A percentile compares a stretch with the other conserved stretches of the same genome.
Evolutionary conservation across 2,113 vertebrate species (phyloP).

Genomic region (Perognathus longimembris): DNA sequence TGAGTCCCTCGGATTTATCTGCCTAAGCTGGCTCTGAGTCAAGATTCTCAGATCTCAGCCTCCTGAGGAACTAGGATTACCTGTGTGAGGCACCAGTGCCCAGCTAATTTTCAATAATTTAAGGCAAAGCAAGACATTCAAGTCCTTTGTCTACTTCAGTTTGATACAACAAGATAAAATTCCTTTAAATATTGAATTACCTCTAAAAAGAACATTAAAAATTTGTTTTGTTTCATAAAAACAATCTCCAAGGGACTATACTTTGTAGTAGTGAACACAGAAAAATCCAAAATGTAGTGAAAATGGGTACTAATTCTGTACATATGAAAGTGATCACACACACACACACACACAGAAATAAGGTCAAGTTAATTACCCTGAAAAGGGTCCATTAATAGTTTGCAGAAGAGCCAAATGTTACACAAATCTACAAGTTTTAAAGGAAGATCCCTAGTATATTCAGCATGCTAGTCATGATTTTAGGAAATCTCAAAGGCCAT

Average conservation of each 20-base stretch:
- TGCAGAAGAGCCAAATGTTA: background rate
- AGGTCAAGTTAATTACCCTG: background rate
- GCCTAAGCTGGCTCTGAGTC: too few species aligned
- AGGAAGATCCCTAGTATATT: background rate
- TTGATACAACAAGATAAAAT: slow-evolving; percentile 1
- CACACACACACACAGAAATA: background rate
- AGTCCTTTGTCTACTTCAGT: background rate
- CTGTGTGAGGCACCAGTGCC: too few species aligned
- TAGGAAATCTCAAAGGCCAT: background rate
- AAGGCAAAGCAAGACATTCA: slow-evolving; percentile 31
- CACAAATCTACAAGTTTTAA: background rate
- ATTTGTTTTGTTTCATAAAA: background rate
- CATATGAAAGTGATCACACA: background rate
- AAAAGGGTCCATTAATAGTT: background rate
- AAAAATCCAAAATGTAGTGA: slow-evolving; percentile 30
- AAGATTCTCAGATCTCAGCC: too few species aligned
- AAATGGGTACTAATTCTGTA: background rate
- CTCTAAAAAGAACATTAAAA: slow-evolving; percentile 57
- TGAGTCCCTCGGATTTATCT: too few species aligned
- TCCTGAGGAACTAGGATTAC: too few species aligned
- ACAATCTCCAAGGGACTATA: background rate
- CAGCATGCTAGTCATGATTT: background rate
- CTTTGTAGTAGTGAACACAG: background rate
- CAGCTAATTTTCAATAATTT: background rate
- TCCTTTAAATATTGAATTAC: background rate